phyloP scores from a whole-genome alignment of 2,113 vertebrate genomes.

The Rhynchomys soricoides region DNA sequence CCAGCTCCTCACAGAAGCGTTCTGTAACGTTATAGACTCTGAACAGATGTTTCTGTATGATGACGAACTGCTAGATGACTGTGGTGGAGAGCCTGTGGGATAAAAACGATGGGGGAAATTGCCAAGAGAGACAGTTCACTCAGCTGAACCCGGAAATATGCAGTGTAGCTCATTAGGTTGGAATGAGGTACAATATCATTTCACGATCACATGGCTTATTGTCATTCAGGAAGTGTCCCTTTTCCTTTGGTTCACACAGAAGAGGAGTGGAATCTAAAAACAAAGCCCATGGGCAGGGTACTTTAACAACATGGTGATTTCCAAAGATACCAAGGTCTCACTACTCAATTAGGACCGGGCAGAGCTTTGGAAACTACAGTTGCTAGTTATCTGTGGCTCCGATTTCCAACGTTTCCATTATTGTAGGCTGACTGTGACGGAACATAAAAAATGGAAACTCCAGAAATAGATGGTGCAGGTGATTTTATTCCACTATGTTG shows the following conservation, averaged over 20 bases:
- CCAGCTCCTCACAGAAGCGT: not conserved
- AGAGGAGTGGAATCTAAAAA: too few species aligned
- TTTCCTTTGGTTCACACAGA: not conserved
- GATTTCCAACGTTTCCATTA: too few species aligned
- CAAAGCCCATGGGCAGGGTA: too few species aligned
- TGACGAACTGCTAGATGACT: too few species aligned
- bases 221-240: not conserved
- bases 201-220: not conserved
- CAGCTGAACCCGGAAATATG: not conserved
- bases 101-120: not conserved
- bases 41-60: not conserved
- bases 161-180: not conserved
- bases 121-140: too few species aligned
- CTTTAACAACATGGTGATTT: not conserved
- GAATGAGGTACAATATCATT: not conserved
- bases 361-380: not conserved
- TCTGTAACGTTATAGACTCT: not conserved
- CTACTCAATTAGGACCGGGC: rapidly evolving
- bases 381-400: not conserved
- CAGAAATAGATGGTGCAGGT: not conserved
- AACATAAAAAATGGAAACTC: not conserved
- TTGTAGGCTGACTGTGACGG: too few species aligned
- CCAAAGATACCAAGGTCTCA: not conserved
- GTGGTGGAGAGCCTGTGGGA: not conserved
- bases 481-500: not conserved